These are phyloP conservation scores for Coregonus suidteri DNA, from an alignment of 2,797 vertebrate species.

Conservation along the genomic window DNA sequence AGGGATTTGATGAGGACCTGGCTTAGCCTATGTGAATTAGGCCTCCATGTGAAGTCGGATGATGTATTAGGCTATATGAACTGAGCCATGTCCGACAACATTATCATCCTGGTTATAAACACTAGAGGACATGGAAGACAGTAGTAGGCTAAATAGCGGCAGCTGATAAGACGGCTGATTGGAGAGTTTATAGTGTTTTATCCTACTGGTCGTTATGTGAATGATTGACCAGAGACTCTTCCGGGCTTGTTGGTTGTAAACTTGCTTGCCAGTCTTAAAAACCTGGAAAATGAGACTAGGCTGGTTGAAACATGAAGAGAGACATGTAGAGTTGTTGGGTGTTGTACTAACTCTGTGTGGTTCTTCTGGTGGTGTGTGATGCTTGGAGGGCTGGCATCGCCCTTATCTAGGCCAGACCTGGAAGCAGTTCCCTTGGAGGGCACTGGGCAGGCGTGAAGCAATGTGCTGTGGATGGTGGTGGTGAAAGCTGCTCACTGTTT, in stretches of 20 bases:
- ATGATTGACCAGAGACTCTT: background rate
- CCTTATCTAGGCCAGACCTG: conserved; percentile 42
- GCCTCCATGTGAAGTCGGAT: background rate
- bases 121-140: background rate
- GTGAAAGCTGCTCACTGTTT: conserved; percentile 69
- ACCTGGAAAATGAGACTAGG: background rate
- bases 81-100: background rate
- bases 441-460: conserved; percentile 28
- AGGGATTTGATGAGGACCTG: background rate
- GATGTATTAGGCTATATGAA: background rate
- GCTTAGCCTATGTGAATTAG: background rate
- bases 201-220: background rate
- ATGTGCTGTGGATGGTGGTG: conserved; percentile 45
- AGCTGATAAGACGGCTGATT: background rate
- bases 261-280: background rate
- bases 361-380: conserved; percentile 4
- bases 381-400: background rate
- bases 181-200: background rate
- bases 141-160: background rate
- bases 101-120: background rate
- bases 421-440: conserved; percentile 14
- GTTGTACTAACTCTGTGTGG: background rate
- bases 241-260: background rate
- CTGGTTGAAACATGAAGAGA: background rate
- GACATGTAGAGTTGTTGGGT: background rate